Evolutionary conservation across 2,113 vertebrate genomes (phyloP).

Genomic region (Paraplagusia blochii): DNA sequence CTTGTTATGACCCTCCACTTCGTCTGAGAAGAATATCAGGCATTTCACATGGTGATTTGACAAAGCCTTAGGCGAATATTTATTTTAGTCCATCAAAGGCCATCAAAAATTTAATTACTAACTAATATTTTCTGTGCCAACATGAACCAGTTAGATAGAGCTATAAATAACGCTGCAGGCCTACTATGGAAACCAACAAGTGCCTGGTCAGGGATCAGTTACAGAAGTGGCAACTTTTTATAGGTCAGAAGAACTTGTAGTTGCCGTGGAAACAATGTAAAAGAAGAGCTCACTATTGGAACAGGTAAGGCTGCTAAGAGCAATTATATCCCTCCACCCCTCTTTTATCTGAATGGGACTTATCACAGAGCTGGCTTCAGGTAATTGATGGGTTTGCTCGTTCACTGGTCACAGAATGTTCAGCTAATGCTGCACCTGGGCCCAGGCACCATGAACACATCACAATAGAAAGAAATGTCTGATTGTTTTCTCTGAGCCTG

Average conservation of each 20-base stretch:
- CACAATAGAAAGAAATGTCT: conserved; percentile 56
- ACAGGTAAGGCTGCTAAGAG: conserved; percentile 71
- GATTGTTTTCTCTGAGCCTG: conserved; percentile 39
- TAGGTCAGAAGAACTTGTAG: conserved; percentile 74
- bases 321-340: conserved; percentile 59
- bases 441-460: conserved; percentile 31
- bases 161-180: conserved; percentile 68
- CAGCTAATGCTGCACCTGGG: conserved; percentile 61
- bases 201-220: conserved; percentile 61
- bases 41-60: conserved; percentile 48
- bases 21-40: background rate
- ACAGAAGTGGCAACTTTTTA: conserved; percentile 73
- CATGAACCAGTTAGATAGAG: conserved; percentile 42
- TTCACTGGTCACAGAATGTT: conserved; percentile 57
- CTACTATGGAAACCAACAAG: conserved; percentile 68
- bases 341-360: conserved; percentile 63
- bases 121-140: conserved; percentile 30
- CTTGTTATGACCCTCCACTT: conserved; percentile 43
- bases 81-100: conserved; percentile 8
- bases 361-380: conserved; percentile 51
- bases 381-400: conserved; percentile 69
- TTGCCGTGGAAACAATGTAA: conserved; percentile 71
- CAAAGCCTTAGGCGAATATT: conserved; percentile 38
- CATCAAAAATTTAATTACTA: conserved; percentile 2
- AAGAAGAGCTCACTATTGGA: conserved; percentile 64